Percentiles rank a stretch among this genome's conserved stretches.
phyloP scores from a whole-genome alignment of 2,797 vertebrate species.

The Bradypodion ventrale region DNA sequence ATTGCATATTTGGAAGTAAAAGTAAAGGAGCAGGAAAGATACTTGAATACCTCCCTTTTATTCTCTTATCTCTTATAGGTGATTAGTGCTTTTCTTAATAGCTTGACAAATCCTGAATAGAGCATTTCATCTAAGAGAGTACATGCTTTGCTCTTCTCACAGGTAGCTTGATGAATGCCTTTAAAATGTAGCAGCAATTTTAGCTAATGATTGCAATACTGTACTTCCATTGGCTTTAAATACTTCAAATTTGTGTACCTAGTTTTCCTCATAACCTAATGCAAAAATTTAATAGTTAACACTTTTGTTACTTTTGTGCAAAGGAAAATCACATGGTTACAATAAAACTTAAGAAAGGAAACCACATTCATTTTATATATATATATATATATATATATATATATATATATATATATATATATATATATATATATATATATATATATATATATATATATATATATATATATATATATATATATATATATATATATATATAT shows the following conservation, averaged over 20 bases:
- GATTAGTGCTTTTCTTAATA: not conserved
- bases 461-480: too few species aligned
- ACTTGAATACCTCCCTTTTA: not conserved
- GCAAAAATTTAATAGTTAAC: conserved; percentile 10
- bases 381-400: too few species aligned
- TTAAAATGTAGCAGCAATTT: conserved; percentile 4
- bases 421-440: too few species aligned
- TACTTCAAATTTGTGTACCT: not conserved
- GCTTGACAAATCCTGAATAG: not conserved
- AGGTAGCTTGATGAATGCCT: not conserved
- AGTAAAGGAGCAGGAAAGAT: not conserved
- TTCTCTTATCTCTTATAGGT: not conserved
- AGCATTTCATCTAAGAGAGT: not conserved
- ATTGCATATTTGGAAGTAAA: not conserved
- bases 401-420: too few species aligned
- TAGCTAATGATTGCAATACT: not conserved
- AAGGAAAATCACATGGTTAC: conserved; percentile 5
- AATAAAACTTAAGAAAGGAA: not conserved
- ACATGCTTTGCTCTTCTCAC: not conserved
- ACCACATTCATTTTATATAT: too few species aligned
- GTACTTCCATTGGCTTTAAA: not conserved
- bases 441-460: too few species aligned
- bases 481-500: too few species aligned
- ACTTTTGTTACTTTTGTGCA: not conserved
- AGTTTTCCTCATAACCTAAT: not conserved